Evolutionary conservation across 2,113 vertebrate genomes (phyloP), one percentile per base, ranked within the genome.

Genomic region (Lonchura striata): DNA sequence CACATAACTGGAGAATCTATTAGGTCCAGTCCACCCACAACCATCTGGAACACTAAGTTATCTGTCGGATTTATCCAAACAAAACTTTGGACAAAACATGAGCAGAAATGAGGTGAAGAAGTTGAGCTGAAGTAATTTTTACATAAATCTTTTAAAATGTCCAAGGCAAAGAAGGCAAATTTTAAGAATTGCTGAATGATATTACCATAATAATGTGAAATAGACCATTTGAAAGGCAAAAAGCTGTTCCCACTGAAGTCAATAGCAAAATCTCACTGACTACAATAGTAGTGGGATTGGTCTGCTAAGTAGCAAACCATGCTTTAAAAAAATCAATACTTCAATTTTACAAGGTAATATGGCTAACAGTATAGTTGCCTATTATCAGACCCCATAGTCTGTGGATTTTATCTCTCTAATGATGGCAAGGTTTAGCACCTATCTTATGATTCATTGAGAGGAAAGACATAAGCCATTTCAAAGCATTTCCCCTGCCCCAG

Each of bases 301-400:
- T 91, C 92, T 64, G 86, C 94, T 88, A 91, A 97, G 88, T 86
- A 95, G 91, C 91, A 94, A 93, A 90, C 91, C 92, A 75, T 84
- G 94, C 92, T 95, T 88, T 92, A 90, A 93, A 95, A 96, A 97
- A 95, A 96, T 95, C 92, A 88, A 96, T 97, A 86, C 82, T 86
- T 86, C 90, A 86, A 84, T 95, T 95, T 95, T 93, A 92, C 79
- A 86, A 64, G 82, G 82, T 72, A 94, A 93, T 96, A 83, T 17
- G 88, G 92, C 68, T 81, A 96, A 86, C 93, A 60, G 82, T 56
- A 47, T 46, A 86, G 84, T 49, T 92, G 71, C 79, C 85, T 86
- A 93, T 95, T 93, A 93, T 68, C 60, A 70, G 61, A 41, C 37
- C 86, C 65, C 49, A 5, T 19, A 64, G 82, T 12, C 76, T 50